Evolutionary conservation across 2,888 invertebrate species (phyloP), one percentile per base, ranked within the genome.

Genomic region (Drosophila ustulata): DNA sequence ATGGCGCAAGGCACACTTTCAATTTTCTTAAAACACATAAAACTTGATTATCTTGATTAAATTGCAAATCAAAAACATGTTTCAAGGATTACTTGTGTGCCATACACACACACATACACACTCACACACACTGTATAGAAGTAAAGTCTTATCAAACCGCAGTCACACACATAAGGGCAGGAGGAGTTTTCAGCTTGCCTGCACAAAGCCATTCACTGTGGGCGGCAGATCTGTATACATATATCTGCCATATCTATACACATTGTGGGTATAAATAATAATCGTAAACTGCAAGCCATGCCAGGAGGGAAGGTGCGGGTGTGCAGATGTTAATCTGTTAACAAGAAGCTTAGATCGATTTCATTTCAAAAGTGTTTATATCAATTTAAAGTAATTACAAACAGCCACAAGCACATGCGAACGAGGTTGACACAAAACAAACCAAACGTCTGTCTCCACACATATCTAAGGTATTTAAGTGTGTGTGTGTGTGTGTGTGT

Each of bases 11-110:
- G 87, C 79, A 81, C 88, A 86, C 89, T 86, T 86, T 86, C 85
- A 89, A 89, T 86, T 86, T 86, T 89, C 88, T 78, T 75, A 80
- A 78, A 84, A 89, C 89, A 89, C 87, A 85, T 88, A 86, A 88
- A 89, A 86, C 86, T 89, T 86, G 89, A 86, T 86, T 86, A 86
- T 89, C 89, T 86, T 89, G 89, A 86, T 86, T 89, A 89, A 89
- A 86, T 86, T 86, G 86, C 86, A 86, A 89, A 86, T 89, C 86
- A 89, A 86, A 89, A 89, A 80, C 86, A 86, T 89, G 86, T 80
- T 86, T 89, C 86, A 89, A 88, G 89, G 89, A 86, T 86, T 86
- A 86, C 82, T 82, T 78, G 71, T 77, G 72, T 63, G 74, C 56
- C 71, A 57, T 56, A 67, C 51, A 59, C 41, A 66, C 50, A 58